Conservation (phyloP, 2,113 vertebrate genomes). For the Colius striatus region DNA sequence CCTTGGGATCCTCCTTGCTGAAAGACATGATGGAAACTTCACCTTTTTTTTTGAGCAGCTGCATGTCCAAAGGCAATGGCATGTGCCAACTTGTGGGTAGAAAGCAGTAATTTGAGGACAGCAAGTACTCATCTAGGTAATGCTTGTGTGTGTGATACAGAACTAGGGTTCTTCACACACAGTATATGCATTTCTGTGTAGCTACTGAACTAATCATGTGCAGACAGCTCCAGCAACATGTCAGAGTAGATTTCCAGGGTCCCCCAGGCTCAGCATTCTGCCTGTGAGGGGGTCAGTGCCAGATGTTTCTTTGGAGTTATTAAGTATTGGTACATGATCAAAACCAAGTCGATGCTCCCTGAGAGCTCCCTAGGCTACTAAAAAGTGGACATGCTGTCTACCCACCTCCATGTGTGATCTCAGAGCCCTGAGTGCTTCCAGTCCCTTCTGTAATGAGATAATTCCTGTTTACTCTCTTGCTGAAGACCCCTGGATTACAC, state of each 20-base stretch:
- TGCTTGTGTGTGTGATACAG: background rate
- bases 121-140: background rate
- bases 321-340: background rate
- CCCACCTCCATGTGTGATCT: constrained; percentile 47
- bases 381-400: constrained; percentile 3
- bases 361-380: background rate
- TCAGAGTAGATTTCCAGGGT: background rate
- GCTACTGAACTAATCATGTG: background rate
- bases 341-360: background rate
- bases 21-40: background rate
- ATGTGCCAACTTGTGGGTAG: background rate
- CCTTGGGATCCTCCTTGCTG: background rate
- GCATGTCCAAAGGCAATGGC: background rate
- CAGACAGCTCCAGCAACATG: background rate
- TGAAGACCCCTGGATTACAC: background rate
- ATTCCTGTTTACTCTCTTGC: constrained; percentile 32
- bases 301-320: background rate
- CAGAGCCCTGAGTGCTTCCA: constrained; percentile 52
- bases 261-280: background rate
- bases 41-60: background rate
- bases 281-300: background rate
- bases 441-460: constrained; percentile 20
- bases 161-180: background rate
- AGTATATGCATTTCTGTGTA: background rate
- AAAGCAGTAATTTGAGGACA: background rate